phyloP scores from a whole-genome alignment of 2,888 invertebrate species.

The Oscheius myriophilus region DNA sequence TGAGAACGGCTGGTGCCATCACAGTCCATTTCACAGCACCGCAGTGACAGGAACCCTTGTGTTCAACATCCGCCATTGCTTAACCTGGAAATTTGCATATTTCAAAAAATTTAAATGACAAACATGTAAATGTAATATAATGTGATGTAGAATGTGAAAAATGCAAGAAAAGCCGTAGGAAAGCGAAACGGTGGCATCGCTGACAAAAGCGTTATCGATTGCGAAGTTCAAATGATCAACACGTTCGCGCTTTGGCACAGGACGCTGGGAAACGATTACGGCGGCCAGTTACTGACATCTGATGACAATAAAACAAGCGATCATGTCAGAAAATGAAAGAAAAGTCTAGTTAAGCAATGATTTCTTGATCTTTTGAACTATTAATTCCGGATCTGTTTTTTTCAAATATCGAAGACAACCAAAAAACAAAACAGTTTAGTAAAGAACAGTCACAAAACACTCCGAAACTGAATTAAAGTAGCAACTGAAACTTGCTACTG shows the following conservation, averaged over 20 bases:
- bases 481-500: background rate
- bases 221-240: background rate
- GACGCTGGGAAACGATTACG: background rate
- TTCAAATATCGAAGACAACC: too few relatives aligned
- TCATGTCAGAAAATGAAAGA: too few relatives aligned
- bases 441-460: background rate
- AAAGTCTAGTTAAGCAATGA: too few relatives aligned
- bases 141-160: background rate
- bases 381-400: too few relatives aligned
- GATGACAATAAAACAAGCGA: too few relatives aligned
- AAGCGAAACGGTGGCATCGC: background rate
- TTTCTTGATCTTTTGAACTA: too few relatives aligned
- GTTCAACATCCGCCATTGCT: constrained; percentile 34
- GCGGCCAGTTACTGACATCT: too few relatives aligned
- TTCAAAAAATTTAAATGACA: background rate
- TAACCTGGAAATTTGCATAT: background rate
- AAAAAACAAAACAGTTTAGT: too few relatives aligned
- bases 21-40: constrained; percentile 55
- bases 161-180: background rate
- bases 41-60: constrained; percentile 60
- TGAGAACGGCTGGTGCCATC: constrained; percentile 45
- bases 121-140: background rate
- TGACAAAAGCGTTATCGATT: too few relatives aligned
- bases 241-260: background rate
- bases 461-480: background rate